Evolutionary conservation across 2,888 invertebrate species (phyloP).

Genomic region (Autographa pulchrina): DNA sequence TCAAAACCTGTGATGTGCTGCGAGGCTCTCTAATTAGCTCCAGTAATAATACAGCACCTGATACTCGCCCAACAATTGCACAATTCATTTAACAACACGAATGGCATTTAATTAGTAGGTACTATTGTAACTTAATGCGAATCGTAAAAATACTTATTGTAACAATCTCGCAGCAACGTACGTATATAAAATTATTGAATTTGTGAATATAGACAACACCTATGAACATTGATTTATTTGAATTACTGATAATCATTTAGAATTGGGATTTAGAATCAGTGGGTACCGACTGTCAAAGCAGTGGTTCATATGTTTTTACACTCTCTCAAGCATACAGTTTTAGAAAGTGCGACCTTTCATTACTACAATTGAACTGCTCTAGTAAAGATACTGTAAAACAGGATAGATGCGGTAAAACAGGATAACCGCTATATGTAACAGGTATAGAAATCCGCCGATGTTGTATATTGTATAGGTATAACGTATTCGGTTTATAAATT

Average conservation of each 20-base stretch:
- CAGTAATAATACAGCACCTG: background rate
- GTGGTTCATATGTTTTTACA: background rate
- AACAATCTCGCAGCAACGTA: slow-evolving; percentile 5
- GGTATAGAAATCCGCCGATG: background rate
- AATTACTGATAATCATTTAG: slow-evolving; percentile 7
- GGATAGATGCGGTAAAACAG: background rate
- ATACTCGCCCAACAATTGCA: slow-evolving; percentile 22
- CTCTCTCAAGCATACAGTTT: too few relatives aligned
- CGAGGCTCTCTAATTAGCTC: background rate
- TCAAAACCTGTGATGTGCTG: background rate
- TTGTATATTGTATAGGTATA: background rate
- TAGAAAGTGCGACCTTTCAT: background rate
- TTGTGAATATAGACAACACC: background rate
- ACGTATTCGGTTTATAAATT: background rate
- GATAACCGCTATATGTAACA: background rate
- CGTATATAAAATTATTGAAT: background rate
- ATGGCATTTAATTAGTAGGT: slow-evolving; percentile 14
- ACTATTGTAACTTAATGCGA: slow-evolving; percentile 9
- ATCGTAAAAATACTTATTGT: background rate
- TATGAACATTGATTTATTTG: background rate
- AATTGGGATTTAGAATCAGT: slow-evolving; percentile 11
- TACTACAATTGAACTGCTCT: background rate
- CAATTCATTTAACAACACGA: slow-evolving; percentile 42
- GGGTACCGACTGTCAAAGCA: background rate
- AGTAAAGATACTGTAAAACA: background rate